These are phyloP conservation scores for Drosophila histrio DNA, from an alignment of 2,888 invertebrate species.

Conservation along the genomic window DNA sequence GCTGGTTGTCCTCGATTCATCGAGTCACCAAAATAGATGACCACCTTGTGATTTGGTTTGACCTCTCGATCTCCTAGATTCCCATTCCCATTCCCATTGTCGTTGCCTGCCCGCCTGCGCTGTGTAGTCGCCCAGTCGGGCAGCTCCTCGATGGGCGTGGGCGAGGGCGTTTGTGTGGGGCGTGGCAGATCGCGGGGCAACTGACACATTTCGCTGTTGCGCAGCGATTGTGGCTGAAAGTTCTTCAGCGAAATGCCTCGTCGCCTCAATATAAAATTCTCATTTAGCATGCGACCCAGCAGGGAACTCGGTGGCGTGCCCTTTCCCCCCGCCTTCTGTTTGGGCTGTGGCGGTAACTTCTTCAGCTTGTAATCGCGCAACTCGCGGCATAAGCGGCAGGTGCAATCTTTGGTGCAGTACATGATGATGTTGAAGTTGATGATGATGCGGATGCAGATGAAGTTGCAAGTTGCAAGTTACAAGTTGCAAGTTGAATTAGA, in stretches of 20 bases:
- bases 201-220: constrained; percentile 80
- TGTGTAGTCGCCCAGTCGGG: constrained; percentile 67
- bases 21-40: constrained; percentile 90
- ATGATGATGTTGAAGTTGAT: constrained; percentile 78
- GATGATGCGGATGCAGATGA: constrained; percentile 2
- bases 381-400: constrained; percentile 90
- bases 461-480: constrained; percentile 2
- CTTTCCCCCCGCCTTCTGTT: constrained; percentile 32
- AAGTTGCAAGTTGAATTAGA: constrained; percentile 22
- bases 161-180: constrained; percentile 74
- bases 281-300: constrained; percentile 80
- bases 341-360: constrained; percentile 36
- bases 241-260: constrained; percentile 81
- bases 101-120: constrained; percentile 23
- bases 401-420: constrained; percentile 90
- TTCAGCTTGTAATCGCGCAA: constrained; percentile 86
- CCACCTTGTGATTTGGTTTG: constrained; percentile 87
- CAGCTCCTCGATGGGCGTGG: constrained; percentile 76
- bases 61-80: constrained; percentile 53
- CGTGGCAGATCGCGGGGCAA: constrained; percentile 58
- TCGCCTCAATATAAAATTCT: constrained; percentile 85
- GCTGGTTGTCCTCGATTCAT: constrained; percentile 79
- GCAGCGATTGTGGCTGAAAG: constrained; percentile 81
- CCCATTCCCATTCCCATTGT: constrained; percentile 63
- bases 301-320: constrained; percentile 70